Evolutionary conservation across 1,140 invertebrate genomes (phyloP).

Genomic region (Catajapyx aquilonaris): DNA sequence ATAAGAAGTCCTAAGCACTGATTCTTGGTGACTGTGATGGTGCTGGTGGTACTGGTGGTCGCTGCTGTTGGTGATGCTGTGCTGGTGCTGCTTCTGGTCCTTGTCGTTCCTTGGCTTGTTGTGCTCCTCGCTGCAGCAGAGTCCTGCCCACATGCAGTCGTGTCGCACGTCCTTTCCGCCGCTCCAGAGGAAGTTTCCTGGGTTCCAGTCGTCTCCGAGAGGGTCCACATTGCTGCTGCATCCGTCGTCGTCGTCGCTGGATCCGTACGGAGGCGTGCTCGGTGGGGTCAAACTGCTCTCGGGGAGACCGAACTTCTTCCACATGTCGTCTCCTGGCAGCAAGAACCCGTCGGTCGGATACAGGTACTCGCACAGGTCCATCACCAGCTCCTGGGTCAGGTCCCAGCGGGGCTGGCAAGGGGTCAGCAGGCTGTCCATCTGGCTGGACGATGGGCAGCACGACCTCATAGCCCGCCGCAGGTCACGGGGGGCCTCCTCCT

Average conservation of each 20-base stretch:
- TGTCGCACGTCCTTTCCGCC: conserved; percentile 26
- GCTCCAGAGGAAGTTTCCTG: conserved; percentile 11
- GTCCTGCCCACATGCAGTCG: conserved; percentile 45
- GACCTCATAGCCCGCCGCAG: too few relatives aligned
- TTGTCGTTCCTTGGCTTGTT: too few relatives aligned
- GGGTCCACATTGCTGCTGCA: conserved; percentile 5
- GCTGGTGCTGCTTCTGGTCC: too few relatives aligned
- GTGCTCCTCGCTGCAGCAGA: conserved; percentile 18
- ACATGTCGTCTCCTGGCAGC: conserved; percentile 22
- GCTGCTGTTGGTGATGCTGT: too few relatives aligned
- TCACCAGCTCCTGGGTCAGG: too few relatives aligned
- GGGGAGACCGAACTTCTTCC: conserved; percentile 32
- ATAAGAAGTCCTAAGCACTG: conserved; percentile 18
- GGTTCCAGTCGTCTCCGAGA: conserved; percentile 8
- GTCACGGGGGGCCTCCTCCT: too few relatives aligned
- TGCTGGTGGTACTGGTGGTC: too few relatives aligned
- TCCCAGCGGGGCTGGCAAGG: too few relatives aligned
- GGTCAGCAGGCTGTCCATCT: too few relatives aligned
- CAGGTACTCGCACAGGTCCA: too few relatives aligned
- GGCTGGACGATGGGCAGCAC: too few relatives aligned
- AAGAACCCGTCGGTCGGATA: too few relatives aligned
- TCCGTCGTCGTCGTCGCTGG: conserved; percentile 10
- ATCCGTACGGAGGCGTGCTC: conserved; percentile 15
- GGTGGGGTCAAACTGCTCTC: conserved; percentile 21
- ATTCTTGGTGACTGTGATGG: conserved; percentile 20